Evolutionary conservation across 2,888 invertebrate genomes (phyloP).

Genomic region (Oxystoma pomonae): DNA sequence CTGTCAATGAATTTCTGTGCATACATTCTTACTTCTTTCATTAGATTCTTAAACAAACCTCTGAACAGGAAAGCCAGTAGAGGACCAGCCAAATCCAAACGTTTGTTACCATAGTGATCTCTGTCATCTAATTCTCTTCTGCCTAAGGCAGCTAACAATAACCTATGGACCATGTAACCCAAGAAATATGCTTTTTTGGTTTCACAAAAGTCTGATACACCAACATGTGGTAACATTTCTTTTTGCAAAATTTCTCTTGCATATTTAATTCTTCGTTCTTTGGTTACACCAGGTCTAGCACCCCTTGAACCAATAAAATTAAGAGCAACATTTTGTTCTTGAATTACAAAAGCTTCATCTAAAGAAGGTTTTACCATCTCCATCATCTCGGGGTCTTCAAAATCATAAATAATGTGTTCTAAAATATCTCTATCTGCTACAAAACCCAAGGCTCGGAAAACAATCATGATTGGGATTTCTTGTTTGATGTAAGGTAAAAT

Average conservation of each 20-base stretch:
- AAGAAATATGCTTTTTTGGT: conserved; percentile 99
- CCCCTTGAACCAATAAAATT: conserved; percentile 99
- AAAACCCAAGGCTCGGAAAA: conserved; percentile 95
- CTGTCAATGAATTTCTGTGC: conserved; percentile 99
- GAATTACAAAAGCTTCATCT: conserved; percentile 26
- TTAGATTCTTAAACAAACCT: conserved; percentile 91
- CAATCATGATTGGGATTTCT: conserved; percentile 99
- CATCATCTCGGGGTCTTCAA: conserved; percentile 99
- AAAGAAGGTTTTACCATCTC: conserved; percentile 73
- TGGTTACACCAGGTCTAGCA: conserved; percentile 95
- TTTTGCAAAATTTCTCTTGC: conserved; percentile 99
- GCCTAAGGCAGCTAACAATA: conserved; percentile 89
- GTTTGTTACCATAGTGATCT: conserved; percentile 99
- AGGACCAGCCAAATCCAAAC: conserved; percentile 96
- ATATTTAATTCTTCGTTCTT: conserved; percentile 98
- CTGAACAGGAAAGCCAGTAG: conserved; percentile 94
- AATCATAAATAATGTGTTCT: conserved; percentile 99
- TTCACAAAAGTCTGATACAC: conserved; percentile 98
- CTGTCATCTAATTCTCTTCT: conserved; percentile 97
- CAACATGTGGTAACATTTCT: conserved; percentile 99
- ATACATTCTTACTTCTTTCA: conserved; percentile 97
- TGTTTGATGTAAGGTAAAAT: conserved; percentile 98
- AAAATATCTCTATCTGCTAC: conserved; percentile 99
- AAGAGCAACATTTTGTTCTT: conserved; percentile 94
- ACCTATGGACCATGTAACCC: conserved; percentile 97